Conservation (phyloP, 2,797 vertebrate genomes). For the Diplodus puntazzo region DNA sequence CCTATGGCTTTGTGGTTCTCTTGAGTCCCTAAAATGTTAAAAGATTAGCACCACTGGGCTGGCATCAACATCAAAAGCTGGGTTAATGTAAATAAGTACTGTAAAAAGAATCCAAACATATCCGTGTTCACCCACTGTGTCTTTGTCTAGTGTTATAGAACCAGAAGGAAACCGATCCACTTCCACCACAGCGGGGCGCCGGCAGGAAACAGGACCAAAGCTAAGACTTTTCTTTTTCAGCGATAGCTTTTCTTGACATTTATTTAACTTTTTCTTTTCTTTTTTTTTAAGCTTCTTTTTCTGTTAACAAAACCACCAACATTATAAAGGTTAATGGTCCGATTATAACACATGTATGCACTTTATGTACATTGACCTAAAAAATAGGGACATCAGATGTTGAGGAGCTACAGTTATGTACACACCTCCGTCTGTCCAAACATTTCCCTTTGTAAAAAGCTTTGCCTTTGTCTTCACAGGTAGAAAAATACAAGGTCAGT, state of each 20-base stretch:
- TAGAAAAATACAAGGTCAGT: slow-evolving; percentile 66
- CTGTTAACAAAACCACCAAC: slow-evolving; percentile 56
- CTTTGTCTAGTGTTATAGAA: slow-evolving; percentile 66
- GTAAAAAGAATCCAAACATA: slow-evolving; percentile 35
- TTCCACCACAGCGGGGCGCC: slow-evolving; percentile 61
- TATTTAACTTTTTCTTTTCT: slow-evolving; percentile 7
- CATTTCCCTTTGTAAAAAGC: slow-evolving; percentile 78
- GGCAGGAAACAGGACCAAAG: slow-evolving; percentile 60
- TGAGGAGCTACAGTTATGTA: slow-evolving; percentile 65
- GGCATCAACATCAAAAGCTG: slow-evolving; percentile 57
- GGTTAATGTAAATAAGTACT: slow-evolving; percentile 60
- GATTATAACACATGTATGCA: slow-evolving; percentile 46
- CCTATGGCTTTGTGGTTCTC: slow-evolving; percentile 38
- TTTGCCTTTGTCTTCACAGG: slow-evolving; percentile 55
- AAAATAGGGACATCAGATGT: slow-evolving; percentile 38
- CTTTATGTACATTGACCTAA: slow-evolving; percentile 53
- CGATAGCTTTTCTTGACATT: slow-evolving; percentile 21
- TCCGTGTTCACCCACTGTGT: slow-evolving; percentile 59
- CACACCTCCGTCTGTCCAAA: slow-evolving; percentile 56
- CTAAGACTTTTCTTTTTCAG: slow-evolving; percentile 36
- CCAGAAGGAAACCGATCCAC: slow-evolving; percentile 66
- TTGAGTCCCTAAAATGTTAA: slow-evolving; percentile 60
- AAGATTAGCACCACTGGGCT: slow-evolving; percentile 73
- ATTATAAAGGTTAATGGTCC: slow-evolving; percentile 64
- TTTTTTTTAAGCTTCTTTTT: slow-evolving; percentile 22